Conservation (phyloP, 53 echinoderm and acorn worm genomes). For the Zoroaster sp. region DNA sequence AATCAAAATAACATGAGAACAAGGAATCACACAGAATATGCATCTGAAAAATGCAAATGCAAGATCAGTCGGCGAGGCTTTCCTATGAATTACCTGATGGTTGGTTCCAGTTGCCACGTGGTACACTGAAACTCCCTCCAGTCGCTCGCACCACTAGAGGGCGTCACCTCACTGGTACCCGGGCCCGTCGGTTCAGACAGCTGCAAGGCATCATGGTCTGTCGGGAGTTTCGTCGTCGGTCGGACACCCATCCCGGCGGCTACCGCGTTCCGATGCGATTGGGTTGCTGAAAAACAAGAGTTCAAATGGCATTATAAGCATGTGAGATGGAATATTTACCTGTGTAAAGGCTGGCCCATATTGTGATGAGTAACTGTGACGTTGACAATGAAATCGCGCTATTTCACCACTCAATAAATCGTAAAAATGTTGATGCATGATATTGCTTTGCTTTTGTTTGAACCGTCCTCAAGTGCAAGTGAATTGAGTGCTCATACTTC, state of each 20-base stretch:
- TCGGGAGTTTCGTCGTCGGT: not conserved
- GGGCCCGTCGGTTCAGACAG: slow-evolving; percentile 16
- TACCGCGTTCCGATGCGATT: slow-evolving; percentile 33
- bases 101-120: slow-evolving; percentile 97
- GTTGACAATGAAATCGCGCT: too few relatives aligned
- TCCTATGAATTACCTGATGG: slow-evolving; percentile 67
- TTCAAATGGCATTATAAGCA: not conserved
- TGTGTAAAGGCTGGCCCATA: too few relatives aligned
- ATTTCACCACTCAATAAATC: too few relatives aligned
- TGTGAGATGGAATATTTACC: too few relatives aligned
- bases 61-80: not conserved
- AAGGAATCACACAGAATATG: too few relatives aligned
- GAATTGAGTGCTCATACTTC: too few relatives aligned
- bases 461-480: too few relatives aligned
- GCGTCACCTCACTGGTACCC: slow-evolving; percentile 60
- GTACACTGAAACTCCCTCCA: slow-evolving; percentile 84
- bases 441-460: too few relatives aligned
- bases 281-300: not conserved
- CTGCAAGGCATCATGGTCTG: not conserved
- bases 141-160: slow-evolving; percentile 67
- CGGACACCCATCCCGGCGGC: not conserved
- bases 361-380: too few relatives aligned
- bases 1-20: not conserved
- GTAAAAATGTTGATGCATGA: too few relatives aligned
- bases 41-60: not conserved